These are phyloP conservation scores for Margarornis squamiger DNA, from an alignment of 2,797 vertebrate species.

Conservation along the genomic window DNA sequence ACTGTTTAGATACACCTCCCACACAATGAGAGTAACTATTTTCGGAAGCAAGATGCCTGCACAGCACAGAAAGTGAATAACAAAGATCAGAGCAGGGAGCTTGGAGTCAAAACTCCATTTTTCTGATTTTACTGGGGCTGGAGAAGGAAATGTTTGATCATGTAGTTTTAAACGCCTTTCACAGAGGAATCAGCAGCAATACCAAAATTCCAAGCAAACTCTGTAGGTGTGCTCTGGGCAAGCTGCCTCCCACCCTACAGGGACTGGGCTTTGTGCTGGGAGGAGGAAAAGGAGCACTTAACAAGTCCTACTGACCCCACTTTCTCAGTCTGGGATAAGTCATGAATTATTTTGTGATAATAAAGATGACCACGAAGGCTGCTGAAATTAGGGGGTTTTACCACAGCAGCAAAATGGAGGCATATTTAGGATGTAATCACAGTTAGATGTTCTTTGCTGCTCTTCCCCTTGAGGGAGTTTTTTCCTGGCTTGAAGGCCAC, in stretches of 20 bases:
- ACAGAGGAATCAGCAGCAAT: background rate
- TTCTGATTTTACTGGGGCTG: background rate
- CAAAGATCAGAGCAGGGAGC: background rate
- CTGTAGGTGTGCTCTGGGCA: accelerated
- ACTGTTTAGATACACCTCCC: constrained; percentile 48
- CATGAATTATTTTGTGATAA: background rate
- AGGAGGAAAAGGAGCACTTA: background rate
- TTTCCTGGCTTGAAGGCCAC: background rate
- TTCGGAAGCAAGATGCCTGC: background rate
- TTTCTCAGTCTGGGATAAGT: background rate
- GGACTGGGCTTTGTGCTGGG: background rate
- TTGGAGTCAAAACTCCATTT: background rate
- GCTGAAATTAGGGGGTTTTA: background rate
- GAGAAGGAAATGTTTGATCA: accelerated
- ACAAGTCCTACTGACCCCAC: background rate
- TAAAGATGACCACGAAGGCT: background rate
- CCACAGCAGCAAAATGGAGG: background rate
- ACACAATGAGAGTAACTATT: constrained; percentile 35
- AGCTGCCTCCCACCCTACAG: background rate
- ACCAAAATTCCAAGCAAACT: background rate
- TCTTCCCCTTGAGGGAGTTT: background rate
- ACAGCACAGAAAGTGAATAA: background rate
- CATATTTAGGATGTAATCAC: background rate
- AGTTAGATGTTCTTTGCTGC: background rate
- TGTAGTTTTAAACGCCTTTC: background rate